A percentile compares a stretch with the other conserved stretches of the same genome.
Conservation (phyloP, 2,797 vertebrate genomes). For the Acipenser ruthenus region DNA sequence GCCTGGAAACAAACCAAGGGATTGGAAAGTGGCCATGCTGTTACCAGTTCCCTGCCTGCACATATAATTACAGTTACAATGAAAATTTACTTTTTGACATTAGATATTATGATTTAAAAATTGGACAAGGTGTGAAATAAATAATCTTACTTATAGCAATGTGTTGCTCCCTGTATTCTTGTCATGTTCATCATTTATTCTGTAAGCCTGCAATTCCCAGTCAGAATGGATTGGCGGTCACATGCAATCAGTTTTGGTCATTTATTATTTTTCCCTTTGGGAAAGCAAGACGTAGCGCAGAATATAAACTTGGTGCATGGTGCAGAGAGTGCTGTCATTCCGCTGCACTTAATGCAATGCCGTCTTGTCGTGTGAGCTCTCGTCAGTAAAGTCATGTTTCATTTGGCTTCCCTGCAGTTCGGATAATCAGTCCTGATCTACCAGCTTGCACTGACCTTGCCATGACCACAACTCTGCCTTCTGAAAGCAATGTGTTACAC, state of each 20-base stretch:
- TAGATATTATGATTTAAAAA: no score
- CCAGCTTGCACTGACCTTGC: background rate
- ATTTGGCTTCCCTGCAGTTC: background rate
- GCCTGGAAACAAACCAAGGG: no score
- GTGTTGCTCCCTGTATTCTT: background rate
- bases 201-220: no score
- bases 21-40: no score
- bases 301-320: background rate
- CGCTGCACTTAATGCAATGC: no score
- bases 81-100: no score
- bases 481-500: constrained; percentile 1
- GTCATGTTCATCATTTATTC: background rate
- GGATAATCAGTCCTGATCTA: no score
- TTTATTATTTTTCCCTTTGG: background rate
- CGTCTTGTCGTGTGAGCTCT: background rate
- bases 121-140: constrained; percentile 4
- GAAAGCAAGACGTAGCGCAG: background rate
- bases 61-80: no score
- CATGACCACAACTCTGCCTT: background rate
- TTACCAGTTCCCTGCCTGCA: no score
- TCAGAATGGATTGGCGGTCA: background rate
- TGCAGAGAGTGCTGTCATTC: background rate
- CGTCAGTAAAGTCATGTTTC: background rate
- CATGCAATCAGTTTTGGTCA: background rate
- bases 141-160: constrained; percentile 3